phyloP scores from a whole-genome alignment of 35 echinoderm and acorn worm species.

The Heliocidaris erythrogramma region DNA sequence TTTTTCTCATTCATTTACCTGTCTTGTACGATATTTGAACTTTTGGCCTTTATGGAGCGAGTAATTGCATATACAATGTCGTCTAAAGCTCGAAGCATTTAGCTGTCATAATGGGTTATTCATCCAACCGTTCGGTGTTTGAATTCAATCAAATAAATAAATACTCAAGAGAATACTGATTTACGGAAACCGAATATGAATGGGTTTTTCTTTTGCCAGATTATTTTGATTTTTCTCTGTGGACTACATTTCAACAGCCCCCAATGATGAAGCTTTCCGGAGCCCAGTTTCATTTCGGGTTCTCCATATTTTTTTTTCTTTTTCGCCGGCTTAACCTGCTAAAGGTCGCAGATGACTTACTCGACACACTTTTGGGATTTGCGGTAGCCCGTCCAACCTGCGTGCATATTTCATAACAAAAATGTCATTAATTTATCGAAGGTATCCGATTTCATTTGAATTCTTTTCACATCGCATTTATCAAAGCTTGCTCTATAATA shows the following conservation, averaged over 20 bases:
- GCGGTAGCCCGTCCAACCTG: too few species aligned
- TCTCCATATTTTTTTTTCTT: background rate
- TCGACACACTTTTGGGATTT: too few species aligned
- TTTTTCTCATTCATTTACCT: background rate
- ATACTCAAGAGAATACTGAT: background rate
- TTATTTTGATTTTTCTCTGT: background rate
- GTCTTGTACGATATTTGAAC: background rate
- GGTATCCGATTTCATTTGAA: too few species aligned
- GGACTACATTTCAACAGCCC: slow-evolving; percentile 1
- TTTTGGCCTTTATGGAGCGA: background rate
- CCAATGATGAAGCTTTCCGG: background rate
- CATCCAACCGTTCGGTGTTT: background rate
- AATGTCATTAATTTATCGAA: too few species aligned
- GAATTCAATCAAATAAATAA: background rate
- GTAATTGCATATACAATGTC: slow-evolving; percentile 13
- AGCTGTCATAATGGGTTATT: slow-evolving; percentile 3
- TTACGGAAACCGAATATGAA: slow-evolving; percentile 17
- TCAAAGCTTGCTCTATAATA: too few species aligned
- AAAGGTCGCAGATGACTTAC: too few species aligned
- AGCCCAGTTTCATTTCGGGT: background rate
- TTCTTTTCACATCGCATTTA: too few species aligned
- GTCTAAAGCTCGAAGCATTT: background rate
- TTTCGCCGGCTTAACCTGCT: background rate
- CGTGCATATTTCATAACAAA: too few species aligned
- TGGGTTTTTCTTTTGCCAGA: background rate